Evolutionary conservation across 2,888 invertebrate species (phyloP), one percentile per base, ranked within the genome.

Genomic region (Euzophera pinguis): DNA sequence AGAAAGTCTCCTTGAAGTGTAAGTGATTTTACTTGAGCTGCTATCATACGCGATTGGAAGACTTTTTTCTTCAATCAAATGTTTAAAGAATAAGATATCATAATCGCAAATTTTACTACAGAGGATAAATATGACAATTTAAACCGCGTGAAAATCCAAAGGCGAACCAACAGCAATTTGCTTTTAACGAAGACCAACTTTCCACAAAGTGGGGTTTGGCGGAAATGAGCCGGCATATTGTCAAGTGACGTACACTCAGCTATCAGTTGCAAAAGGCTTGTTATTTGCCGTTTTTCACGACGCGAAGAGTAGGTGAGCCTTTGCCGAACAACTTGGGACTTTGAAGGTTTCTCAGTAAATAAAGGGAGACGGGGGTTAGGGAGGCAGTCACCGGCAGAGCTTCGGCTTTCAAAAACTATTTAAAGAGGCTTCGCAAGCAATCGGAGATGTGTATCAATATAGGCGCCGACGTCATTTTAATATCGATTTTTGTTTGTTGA

Each of bases 321-420:
- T 59, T 72, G 67, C 74, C 60, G 67, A 70, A 68, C 70, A 76
- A 75, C 74, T 78, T 71, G 70, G 71, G 65, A 75, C 80, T 82
- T 78, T 73, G 77, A 81, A 76, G 78, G 75, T 74, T 74, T 74
- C 73, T 76, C 76, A 78, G 81, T 83, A 84, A 84, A 85, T 83
- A 85, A 29, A 38, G 14, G 78, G 79, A 78, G 47, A 57, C 59
- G 54, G 56, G 55, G 59, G 59, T 56, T 60, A 57, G 53, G 54
- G 63, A 61, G 58, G 64, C 65, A 73, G 72, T 76, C 78, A 71
- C 65, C 60, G 71, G 69, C 78, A 78, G 74, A 74, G 67, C 71
- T 66, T 73, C 75, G 76, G 77, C 76, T 76, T 81, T 84, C 73
- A 73, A 80, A 82, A 86, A 84, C 83, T 84, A 85, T 86, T 85